Conservation (phyloP, 2,888 invertebrate genomes). For the Micoletzkya japonica region DNA sequence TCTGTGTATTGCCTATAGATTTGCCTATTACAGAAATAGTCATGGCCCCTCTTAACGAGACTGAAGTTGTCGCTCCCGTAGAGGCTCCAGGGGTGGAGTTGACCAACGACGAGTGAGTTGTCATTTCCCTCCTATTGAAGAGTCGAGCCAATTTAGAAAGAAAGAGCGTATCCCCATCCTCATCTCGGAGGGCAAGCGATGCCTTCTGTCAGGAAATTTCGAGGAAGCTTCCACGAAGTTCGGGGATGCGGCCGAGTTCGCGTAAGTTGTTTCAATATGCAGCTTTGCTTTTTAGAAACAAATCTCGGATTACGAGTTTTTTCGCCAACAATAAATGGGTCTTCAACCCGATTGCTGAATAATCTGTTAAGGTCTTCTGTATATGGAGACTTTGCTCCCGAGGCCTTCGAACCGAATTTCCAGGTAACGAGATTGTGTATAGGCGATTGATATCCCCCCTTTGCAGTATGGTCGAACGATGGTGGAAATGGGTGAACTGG, state of each 20-base stretch:
- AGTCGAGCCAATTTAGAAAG: too few relatives aligned
- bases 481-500: constrained; percentile 1
- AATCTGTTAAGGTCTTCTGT: constrained; percentile 2
- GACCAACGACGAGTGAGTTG: constrained; percentile 17
- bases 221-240: constrained; percentile 1
- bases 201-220: constrained; percentile 5
- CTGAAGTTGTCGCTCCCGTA: background rate
- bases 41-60: constrained; percentile 23
- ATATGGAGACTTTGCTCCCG: background rate
- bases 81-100: background rate
- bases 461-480: constrained; percentile 22
- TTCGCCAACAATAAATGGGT: too few relatives aligned
- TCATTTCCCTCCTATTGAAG: background rate
- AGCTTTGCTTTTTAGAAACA: background rate
- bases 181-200: constrained; percentile 20
- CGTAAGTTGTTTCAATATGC: background rate
- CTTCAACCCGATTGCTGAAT: too few relatives aligned
- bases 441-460: background rate
- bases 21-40: background rate
- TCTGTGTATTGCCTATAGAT: too few relatives aligned
- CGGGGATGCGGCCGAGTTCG: constrained; percentile 13
- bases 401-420: constrained; percentile 25
- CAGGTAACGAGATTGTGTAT: background rate
- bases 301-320: too few relatives aligned
- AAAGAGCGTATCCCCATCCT: background rate